Evolutionary conservation across 2,797 vertebrate species (phyloP), one percentile per base, ranked within the genome.

Genomic region (Pseudochaenichthys georgianus): DNA sequence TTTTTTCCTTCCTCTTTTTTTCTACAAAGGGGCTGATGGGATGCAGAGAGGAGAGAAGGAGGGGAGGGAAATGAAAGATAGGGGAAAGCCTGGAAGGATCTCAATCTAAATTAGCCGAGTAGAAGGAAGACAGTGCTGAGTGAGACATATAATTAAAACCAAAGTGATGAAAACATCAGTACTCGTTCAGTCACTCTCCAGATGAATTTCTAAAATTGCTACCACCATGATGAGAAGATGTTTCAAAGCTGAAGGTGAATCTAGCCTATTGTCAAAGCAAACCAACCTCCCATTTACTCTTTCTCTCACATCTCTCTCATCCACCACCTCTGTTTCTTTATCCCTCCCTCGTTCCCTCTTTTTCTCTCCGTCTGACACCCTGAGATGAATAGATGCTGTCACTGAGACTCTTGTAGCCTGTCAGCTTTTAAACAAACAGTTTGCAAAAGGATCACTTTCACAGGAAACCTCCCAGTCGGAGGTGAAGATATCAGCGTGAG

Each of bases 81-180:
- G 92, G 89, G 91, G 92, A 88, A 91, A 93, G 91, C 93, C 94
- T 93, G 92, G 92, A 92, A 95, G 93, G 92, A 95, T 94, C 93
- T 93, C 93, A 94, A 94, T 94, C 93, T 94, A 95, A 95, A 95
- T 95, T 95, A 95, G 93, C 91, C 84, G 90, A 91, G 92, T 93
- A 91, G 92, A 93, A 92, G 92, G 90, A 89, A 93, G 91, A 89
- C 86, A 90, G 81, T 91, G 91, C 91, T 90, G 92, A 93, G 89
- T 93, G 90, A 93, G 91, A 94, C 88, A 81, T 92, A 94, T 94
- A 94, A 94, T 94, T 93, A 93, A 92, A 93, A 91, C 87, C 88
- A 89, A 89, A 86, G 88, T 86, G 91, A 91, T 94, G 92, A 93
- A 94, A 94, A 94, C 93, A 94, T 93, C 91, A 88, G 90, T 76